A percentile compares a stretch with the other conserved stretches of the same genome.
These are phyloP conservation scores for Drosophila rellima DNA, from an alignment of 2,888 invertebrate genomes.

Conservation along the genomic window DNA sequence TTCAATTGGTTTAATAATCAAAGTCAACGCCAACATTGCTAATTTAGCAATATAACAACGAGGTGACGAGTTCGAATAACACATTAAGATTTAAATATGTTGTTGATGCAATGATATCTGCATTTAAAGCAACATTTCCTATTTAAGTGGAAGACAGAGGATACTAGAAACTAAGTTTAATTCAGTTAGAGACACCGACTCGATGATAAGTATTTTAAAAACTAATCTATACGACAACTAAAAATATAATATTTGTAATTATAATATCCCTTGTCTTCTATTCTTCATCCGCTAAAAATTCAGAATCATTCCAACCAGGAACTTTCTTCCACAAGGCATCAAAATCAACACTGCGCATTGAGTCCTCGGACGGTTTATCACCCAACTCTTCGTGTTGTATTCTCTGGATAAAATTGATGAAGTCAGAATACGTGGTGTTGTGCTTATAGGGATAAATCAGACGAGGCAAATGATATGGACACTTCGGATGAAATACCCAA, in stretches of 20 bases:
- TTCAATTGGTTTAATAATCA: constrained; percentile 1
- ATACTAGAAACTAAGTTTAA: no score
- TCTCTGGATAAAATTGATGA: constrained; percentile 5
- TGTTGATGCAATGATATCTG: neutral
- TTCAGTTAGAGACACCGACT: no score
- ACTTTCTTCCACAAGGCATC: neutral
- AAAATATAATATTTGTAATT: neutral
- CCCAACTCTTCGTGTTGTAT: constrained; percentile 30
- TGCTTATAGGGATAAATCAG: constrained; percentile 34
- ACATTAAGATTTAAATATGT: neutral
- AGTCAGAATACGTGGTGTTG: constrained; percentile 7
- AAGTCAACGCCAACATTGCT: constrained; percentile 3
- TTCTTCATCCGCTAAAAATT: neutral
- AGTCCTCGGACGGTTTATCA: neutral
- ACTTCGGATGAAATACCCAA: constrained; percentile 42
- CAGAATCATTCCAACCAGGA: neutral
- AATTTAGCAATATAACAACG: constrained; percentile 1
- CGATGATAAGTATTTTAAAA: no score
- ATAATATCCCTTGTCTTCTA: neutral
- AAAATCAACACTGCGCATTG: neutral
- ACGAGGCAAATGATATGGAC: constrained; percentile 28
- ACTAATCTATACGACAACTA: neutral
- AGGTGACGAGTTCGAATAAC: neutral
- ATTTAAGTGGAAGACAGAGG: no score
- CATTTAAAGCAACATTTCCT: no score